Evolutionary conservation across 2,113 vertebrate species (phyloP), one percentile per base, ranked within the genome.

Genomic region (Hyperoodon ampullatus): DNA sequence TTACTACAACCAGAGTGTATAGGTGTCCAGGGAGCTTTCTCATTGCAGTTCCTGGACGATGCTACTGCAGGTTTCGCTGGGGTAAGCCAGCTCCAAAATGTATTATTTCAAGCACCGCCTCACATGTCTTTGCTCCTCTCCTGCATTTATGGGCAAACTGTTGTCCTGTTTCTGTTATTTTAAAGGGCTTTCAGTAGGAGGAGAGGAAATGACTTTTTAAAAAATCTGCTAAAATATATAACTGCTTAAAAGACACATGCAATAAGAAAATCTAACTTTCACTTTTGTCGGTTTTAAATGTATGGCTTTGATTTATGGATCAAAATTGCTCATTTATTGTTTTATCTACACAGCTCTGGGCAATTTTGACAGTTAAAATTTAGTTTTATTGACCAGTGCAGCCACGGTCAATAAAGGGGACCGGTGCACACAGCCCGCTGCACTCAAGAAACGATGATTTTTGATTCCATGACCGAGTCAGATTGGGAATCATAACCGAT

Each of bases 351-450:
- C 92, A 90, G 98, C 98, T 98, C 98, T 96, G 93, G 98, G 98
- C 98, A 97, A 98, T 98, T 98, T 98, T 99, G 98, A 99, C 98
- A 99, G 98, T 98, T 98, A 98, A 98, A 99, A 98, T 98, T 98
- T 98, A 98, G 98, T 98, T 99, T 98, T 99, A 99, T 99, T 99
- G 98, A 99, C 98, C 98, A 98, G 92, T 96, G 97, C 98, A 98
- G 98, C 96, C 98, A 98, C 96, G 98, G 97, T 98, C 39, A 39
- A 39, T 39, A 39, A 39, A 98, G 98, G 98, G 98, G 97, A 97
- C 98, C 95, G 97, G 98, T 92, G 97, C 92, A 95, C 98, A 98
- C 96, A 98, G 98, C 97, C 98, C 98, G 95, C 98, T 98, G 98
- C 98, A 93, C 98, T 98, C 96, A 97, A 95, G 98, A 98, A 98